Base-by-base conservation (phyloP, 1,140 invertebrate genomes). In the Mizuhopecten yessoensis region DNA sequence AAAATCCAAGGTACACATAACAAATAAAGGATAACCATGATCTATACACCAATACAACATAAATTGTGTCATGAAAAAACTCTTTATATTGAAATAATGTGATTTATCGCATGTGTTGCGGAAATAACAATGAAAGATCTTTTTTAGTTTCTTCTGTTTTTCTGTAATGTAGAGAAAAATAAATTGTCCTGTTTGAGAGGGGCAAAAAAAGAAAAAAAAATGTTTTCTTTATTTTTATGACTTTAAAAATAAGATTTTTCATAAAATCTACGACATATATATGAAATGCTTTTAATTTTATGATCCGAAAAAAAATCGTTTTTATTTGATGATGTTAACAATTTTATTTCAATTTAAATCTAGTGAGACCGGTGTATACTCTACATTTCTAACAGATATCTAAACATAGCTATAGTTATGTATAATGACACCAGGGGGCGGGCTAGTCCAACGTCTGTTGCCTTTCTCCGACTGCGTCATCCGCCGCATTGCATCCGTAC, bases 371-470 rank as follows among this genome's bases (percentile, higher is more conserved):
- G 1, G 0, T n/a, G 23, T 2, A 5, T 7, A 9, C 23, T 75
- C 0, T 75, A 29, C 5, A 75, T 17, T 75, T 39, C 36, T 39
- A 39, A 39, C 5, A 39, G 36, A 7, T 75, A 7, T 75, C 57
- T 75, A 93, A 34, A 91, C 93, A 90, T 90, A 92, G 87, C 93
- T 93, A 87, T 93, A 93, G 89, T 93, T 93, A 90, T 93, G 92
- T 20, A 91, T 89, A 87, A 89, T 86, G 33, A 90, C 90, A 33
- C 91, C 89, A 34, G 91, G 91, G 1, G 91, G 91, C 23, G 89
- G 89, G 57, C 89, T 92, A 34, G 89, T 86, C 87, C 91, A 86
- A 34, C 88, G 57, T 57, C 91, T 34, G 9, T 87, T 86, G 39
- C 87, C 33, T 90, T 89, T 90, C 49, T 92, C 90, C 11, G 90